Evolutionary conservation across 2,113 vertebrate genomes (phyloP), one percentile per base, ranked within the genome.

Genomic region (Pongo pygmaeus): DNA sequence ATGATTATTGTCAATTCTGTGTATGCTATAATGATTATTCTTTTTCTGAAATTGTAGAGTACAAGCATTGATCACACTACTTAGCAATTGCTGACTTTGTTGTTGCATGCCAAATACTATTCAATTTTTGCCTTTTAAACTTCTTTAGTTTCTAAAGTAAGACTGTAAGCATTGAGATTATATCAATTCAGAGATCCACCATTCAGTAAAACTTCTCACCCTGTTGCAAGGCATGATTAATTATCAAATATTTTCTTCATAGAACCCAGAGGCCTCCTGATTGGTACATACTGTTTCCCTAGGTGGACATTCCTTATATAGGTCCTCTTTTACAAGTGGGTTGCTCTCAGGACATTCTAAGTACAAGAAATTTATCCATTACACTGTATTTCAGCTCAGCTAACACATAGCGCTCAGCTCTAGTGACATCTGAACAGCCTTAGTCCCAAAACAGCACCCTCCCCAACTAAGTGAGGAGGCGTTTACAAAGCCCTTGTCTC

Each of bases 71-170:
- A 43, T 55, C 69, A 79, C 13, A 79, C 12, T 83, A 79, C 20
- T 84, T 86, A 79, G 35, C 64, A 55, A 92, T 72, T 32, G 89
- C 46, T 50, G 77, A 50, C 77, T 59, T 89, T 75, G 27, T 79
- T 61, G 43, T 11, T 85, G 25, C 84, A 35, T 32, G 20, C 40
- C 77, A 59, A 88, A 43, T 79, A 87, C 23, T 78, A 79, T 48
- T 88, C 13, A 18, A 80, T 48, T 23, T 23, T 78, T 43, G 13
- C 18, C 40, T 87, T 88, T 79, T 61, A 93, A 89, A 32, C 2
- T 75, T 89, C 14, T 30, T 69, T 77, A 12, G 5, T 74, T 94
- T 94, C 90, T 88, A 64, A 74, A 84, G 40, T 43, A 89, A 92
- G 23, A 84, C 30, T 52, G 1, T 48, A 59, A 94, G 50, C 59